A percentile compares a stretch with the other conserved stretches of the same genome.
phyloP scores from a whole-genome alignment of 2,888 invertebrate species.

The Priocnemis perturbator region DNA sequence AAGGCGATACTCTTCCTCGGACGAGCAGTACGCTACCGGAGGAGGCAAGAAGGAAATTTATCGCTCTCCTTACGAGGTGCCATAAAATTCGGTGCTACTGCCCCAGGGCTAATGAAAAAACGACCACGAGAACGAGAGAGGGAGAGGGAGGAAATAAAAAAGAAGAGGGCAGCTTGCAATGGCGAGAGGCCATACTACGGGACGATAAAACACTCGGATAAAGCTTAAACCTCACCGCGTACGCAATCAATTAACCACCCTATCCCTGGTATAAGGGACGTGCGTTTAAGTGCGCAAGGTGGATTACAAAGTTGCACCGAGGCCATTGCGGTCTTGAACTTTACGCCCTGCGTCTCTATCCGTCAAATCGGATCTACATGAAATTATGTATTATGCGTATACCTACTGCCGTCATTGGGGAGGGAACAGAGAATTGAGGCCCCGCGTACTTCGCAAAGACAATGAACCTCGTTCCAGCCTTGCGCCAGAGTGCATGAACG shows the following conservation, averaged over 20 bases:
- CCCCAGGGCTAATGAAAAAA: slow-evolving; percentile 46
- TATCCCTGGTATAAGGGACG: neutral
- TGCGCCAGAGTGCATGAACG: too few relatives aligned
- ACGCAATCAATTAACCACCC: slow-evolving; percentile 42
- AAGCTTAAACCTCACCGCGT: slow-evolving; percentile 26
- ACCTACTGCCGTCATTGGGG: too few relatives aligned
- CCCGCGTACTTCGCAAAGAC: too few relatives aligned
- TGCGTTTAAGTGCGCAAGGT: slow-evolving; percentile 12
- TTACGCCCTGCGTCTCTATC: neutral
- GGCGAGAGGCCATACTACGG: slow-evolving; percentile 11
- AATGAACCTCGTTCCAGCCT: neutral
- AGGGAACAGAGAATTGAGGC: too few relatives aligned
- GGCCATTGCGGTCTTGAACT: slow-evolving; percentile 23
- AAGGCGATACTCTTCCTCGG: neutral
- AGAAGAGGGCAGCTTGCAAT: slow-evolving; percentile 6
- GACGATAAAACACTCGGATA: slow-evolving; percentile 33
- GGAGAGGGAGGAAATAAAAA: neutral
- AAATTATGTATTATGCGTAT: too few relatives aligned
- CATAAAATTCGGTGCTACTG: slow-evolving; percentile 48
- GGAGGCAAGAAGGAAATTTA: slow-evolving; percentile 44
- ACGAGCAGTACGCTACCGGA: slow-evolving; percentile 6
- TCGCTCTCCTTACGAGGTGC: slow-evolving; percentile 41
- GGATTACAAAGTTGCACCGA: slow-evolving; percentile 29
- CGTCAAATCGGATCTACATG: neutral
- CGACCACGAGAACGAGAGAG: slow-evolving; percentile 14